phyloP scores from a whole-genome alignment of 2,797 vertebrate species.

The Oceanodroma leucorhoa region DNA sequence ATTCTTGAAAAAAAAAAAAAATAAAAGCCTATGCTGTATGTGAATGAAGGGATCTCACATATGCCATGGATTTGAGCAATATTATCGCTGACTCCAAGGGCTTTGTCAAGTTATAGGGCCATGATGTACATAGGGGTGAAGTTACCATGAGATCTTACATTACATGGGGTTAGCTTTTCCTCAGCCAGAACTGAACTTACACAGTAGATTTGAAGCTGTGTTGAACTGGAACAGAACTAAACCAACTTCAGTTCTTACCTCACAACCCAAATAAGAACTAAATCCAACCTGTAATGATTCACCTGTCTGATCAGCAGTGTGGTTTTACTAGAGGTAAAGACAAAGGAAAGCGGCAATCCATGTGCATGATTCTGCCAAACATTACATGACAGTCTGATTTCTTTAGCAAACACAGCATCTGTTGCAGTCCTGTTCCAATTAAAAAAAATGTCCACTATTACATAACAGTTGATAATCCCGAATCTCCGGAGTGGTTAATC shows the following conservation, averaged over 20 bases:
- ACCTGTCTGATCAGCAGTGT: not conserved
- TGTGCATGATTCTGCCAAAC: not conserved
- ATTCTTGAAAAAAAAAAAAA: not conserved
- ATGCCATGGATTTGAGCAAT: not conserved
- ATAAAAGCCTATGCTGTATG: not conserved
- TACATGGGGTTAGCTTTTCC: not conserved
- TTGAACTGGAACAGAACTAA: not conserved
- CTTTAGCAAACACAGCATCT: constrained; percentile 17
- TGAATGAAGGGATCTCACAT: not conserved
- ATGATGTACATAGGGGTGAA: not conserved
- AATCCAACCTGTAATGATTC: not conserved
- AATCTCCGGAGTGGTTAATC: not conserved
- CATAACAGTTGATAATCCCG: not conserved
- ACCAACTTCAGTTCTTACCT: not conserved
- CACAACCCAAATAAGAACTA: not conserved
- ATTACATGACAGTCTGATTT: not conserved
- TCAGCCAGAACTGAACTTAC: not conserved
- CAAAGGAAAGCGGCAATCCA: not conserved
- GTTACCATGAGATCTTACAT: not conserved
- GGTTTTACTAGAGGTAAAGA: not conserved
- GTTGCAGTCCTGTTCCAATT: constrained; percentile 3
- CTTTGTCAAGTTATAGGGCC: not conserved
- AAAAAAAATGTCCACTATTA: not conserved
- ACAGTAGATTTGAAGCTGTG: not conserved
- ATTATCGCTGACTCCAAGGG: not conserved